These are phyloP conservation scores for Melanotaenia nigrans DNA, from an alignment of 2,797 vertebrate species.

Conservation along the genomic window DNA sequence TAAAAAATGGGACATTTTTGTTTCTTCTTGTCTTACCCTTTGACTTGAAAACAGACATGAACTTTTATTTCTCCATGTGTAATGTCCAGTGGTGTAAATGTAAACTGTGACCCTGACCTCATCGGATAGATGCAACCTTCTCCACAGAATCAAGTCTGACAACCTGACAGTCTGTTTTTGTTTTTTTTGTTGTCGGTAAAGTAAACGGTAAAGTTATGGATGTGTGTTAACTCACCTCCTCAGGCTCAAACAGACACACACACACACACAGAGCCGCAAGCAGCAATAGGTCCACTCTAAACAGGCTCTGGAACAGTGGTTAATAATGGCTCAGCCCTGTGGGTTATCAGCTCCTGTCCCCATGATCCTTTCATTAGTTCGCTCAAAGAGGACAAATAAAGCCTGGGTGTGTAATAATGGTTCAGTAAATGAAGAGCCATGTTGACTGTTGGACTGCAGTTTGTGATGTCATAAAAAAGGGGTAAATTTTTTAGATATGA, in stretches of 20 bases:
- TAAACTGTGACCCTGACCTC: not conserved
- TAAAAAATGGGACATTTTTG: too few relatives aligned
- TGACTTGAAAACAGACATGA: too few relatives aligned
- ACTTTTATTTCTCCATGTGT: too few relatives aligned
- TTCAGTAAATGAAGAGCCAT: conserved; percentile 7
- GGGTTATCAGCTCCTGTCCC: conserved; percentile 32
- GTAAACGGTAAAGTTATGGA: not conserved
- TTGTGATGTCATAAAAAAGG: not conserved
- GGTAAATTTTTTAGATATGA: conserved; percentile 1
- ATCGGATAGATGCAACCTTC: not conserved
- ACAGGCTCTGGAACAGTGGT: not conserved
- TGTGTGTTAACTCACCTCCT: not conserved
- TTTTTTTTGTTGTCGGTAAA: not conserved
- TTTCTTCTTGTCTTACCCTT: too few relatives aligned
- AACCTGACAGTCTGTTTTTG: too few relatives aligned
- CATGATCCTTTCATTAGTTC: conserved; percentile 17
- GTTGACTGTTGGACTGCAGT: not conserved
- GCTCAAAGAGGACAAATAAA: conserved; percentile 39
- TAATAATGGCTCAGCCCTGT: conserved; percentile 24
- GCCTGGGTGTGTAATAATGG: conserved; percentile 16
- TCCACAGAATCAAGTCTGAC: not conserved
- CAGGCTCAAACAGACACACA: not conserved
- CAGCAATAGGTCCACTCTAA: not conserved
- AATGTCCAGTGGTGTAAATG: not conserved
- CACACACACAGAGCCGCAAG: not conserved